Evolutionary conservation across 2,113 vertebrate species (phyloP), one percentile per base, ranked within the genome.

Genomic region (Pangasianodon hypophthalmus): DNA sequence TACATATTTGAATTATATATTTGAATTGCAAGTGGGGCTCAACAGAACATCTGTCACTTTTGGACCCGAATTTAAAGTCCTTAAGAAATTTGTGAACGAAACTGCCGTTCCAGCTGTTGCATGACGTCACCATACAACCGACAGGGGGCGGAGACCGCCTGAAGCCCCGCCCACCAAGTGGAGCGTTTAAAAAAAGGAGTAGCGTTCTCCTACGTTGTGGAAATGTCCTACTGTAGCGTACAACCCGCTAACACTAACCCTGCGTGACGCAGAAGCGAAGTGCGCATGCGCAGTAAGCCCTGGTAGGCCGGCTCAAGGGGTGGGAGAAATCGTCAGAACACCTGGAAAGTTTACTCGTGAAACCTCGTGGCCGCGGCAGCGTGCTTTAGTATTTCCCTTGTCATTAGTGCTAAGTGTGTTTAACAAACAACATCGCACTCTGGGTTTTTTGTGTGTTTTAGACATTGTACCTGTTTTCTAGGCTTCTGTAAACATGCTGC

Each of bases 401-500:
- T 80, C 26, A 37, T 75, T 75, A 79, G 24, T 48, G 75, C 19
- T 10, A 24, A 26, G 44, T 79, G 18, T 24, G 10, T 44, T 44
- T 44, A 14, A 16, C 5, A n/a, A 67, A 48, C 10, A 11, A 10
- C 24, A 14, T 14, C 24, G 7, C 1, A 80, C 46, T 46, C 26
- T 19, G 52, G 4, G 7, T 24, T 37, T 79, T 60, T 56, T 56
- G 14, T 60, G 48, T n/a, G 3, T 56, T 50, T 64, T 44, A 26
- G 69, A 48, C 48, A 62, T 16, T 41, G 21, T 86, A 13, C 37
- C 32, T 64, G 18, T 32, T 85, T 60, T 60, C 29, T 89, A 95
- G 95, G 94, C 92, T 91, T 86, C 85, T 58, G 19, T 24, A 62
- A 88, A 92, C 88, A 97, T 97, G 96, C 91, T 96, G 93, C 95